These are phyloP conservation scores for Bhutanitis thaidina DNA, from an alignment of 2,888 invertebrate genomes.

Conservation along the genomic window DNA sequence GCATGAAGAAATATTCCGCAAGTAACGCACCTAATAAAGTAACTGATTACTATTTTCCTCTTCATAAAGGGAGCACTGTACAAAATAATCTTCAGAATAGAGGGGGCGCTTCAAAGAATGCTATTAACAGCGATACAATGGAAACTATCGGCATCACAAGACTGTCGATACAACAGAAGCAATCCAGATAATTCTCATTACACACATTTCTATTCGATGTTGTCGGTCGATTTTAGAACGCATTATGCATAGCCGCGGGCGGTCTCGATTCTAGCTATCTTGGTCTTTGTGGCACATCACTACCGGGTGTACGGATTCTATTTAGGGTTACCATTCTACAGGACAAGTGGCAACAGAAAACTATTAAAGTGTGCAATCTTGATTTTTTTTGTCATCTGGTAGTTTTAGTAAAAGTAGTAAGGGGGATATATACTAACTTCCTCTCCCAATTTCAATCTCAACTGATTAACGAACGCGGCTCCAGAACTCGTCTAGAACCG, in stretches of 20 bases:
- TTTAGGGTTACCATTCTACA: conserved; percentile 13
- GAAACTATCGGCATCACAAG: conserved; percentile 53
- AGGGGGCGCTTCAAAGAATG: conserved; percentile 63
- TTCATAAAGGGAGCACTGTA: conserved; percentile 63
- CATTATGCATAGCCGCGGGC: conserved; percentile 69
- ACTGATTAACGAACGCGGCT: too few species aligned
- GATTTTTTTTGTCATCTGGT: too few species aligned
- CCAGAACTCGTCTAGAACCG: too few species aligned
- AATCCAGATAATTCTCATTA: conserved; percentile 77
- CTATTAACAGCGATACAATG: conserved; percentile 66
- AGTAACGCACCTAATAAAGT: conserved; percentile 71
- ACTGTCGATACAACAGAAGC: conserved; percentile 74
- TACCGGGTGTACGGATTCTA: conserved; percentile 39
- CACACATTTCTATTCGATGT: conserved; percentile 74
- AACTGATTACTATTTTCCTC: conserved; percentile 72
- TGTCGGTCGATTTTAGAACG: conserved; percentile 65
- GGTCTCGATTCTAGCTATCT: conserved; percentile 61
- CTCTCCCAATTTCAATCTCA: too few species aligned
- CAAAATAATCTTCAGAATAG: conserved; percentile 66
- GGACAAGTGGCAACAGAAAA: neutral
- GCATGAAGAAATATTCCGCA: conserved; percentile 50
- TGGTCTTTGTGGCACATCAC: conserved; percentile 73
- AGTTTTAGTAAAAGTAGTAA: too few species aligned
- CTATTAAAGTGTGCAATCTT: too few species aligned
- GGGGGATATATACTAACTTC: too few species aligned